Conservation (phyloP, 2,113 vertebrate genomes). For the Oxyura jamaicensis region DNA sequence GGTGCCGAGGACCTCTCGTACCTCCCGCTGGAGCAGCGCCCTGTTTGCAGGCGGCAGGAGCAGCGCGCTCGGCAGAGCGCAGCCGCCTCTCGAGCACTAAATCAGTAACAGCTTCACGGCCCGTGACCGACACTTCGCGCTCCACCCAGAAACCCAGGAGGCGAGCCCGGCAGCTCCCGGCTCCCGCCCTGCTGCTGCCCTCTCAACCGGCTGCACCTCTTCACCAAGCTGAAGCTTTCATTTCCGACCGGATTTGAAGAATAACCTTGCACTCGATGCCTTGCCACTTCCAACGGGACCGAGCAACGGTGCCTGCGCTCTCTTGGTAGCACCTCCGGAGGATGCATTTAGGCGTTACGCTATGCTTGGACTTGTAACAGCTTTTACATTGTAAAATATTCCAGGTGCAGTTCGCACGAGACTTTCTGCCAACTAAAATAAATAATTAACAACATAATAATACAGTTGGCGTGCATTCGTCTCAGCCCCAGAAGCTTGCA, state of each 20-base stretch:
- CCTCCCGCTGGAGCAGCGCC: not conserved
- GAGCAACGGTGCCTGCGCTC: not conserved
- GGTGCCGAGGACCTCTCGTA: not conserved
- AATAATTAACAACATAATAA: constrained; percentile 6
- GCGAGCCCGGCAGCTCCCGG: not conserved
- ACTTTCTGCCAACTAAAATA: not conserved
- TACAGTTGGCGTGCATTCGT: not conserved
- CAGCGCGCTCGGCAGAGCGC: not conserved
- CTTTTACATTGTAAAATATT: not conserved
- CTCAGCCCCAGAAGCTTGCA: not conserved
- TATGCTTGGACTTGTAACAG: not conserved
- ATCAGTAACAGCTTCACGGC: constrained; percentile 29
- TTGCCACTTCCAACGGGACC: not conserved
- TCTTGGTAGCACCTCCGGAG: not conserved
- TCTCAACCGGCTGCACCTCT: not conserved
- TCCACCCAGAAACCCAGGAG: constrained; percentile 56
- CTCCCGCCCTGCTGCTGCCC: not conserved
- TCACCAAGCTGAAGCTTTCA: not conserved
- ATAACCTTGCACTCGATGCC: not conserved
- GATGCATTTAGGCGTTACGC: fast-evolving
- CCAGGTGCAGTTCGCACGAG: not conserved
- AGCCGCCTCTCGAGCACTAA: not conserved
- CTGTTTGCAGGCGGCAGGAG: not conserved
- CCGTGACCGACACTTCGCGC: constrained; percentile 8
- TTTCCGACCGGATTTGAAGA: not conserved